These are phyloP conservation scores for Sardina pilchardus DNA, from an alignment of 2,113 vertebrate species.

Conservation along the genomic window DNA sequence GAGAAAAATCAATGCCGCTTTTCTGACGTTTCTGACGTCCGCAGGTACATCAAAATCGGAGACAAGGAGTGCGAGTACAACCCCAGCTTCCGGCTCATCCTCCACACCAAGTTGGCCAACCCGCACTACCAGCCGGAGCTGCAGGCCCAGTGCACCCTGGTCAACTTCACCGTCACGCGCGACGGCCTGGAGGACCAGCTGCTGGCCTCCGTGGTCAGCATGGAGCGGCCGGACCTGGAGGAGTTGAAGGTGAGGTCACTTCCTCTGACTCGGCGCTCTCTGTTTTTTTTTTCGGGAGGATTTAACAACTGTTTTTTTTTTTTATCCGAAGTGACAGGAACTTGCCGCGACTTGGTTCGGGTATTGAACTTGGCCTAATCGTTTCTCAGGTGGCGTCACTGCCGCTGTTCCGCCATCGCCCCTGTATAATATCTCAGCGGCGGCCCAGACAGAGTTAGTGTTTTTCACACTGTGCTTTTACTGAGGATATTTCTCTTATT, in stretches of 20 bases:
- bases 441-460: neutral
- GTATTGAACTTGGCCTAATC: too few species aligned
- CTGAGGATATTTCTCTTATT: neutral
- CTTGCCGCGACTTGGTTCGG: too few species aligned
- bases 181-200: constrained; percentile 93
- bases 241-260: constrained; percentile 81
- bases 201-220: constrained; percentile 84
- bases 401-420: too few species aligned
- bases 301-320: too few species aligned
- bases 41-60: constrained; percentile 87
- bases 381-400: too few species aligned
- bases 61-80: constrained; percentile 94
- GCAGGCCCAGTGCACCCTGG: constrained; percentile 94
- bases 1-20: neutral
- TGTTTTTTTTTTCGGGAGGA: neutral
- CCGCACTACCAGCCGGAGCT: constrained; percentile 95
- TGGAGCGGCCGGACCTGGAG: constrained; percentile 91
- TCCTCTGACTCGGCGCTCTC: neutral
- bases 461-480: neutral
- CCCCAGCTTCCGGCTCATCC: constrained; percentile 86
- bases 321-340: too few species aligned
- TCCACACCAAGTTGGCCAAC: constrained; percentile 92
- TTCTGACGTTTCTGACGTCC: neutral
- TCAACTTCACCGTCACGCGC: constrained; percentile 91
- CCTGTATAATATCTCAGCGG: neutral